Evolutionary conservation across 1,140 invertebrate genomes (phyloP), one percentile per base, ranked within the genome.

Genomic region (Pinna nobilis): DNA sequence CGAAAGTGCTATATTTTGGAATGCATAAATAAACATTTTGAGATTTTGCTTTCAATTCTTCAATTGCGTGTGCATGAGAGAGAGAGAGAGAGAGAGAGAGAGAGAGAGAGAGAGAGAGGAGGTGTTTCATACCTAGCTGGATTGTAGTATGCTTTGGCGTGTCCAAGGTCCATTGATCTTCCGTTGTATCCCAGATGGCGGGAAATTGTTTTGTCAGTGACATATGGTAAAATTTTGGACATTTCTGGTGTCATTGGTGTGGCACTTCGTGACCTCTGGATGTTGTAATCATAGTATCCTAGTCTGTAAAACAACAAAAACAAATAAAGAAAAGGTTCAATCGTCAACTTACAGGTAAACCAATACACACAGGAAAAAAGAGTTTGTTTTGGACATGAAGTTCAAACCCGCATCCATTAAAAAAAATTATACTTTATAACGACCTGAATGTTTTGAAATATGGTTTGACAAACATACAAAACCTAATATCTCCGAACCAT

Each of bases 71-170:
- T n/a, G n/a, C n/a, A n/a, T n/a, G n/a, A n/a, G n/a, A n/a, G n/a
- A n/a, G n/a, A n/a, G n/a, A 11, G n/a, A 30, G 20, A n/a, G 25
- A 47, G 2, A n/a, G 6, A 5, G 3, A 44, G 23, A 37, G 33
- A 1, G 4, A 37, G 35, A 64, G 15, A 23, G 15, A 2, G 32
- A 30, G 11, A 15, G n/a, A 33, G 25, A 53, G 20, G 32, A 53
- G 20, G 18, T 7, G 28, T 23, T 13, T 33, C 6, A 74, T 76
- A 87, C 86, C 82, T 87, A 74, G 85, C 85, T 23, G 85, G 85
- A 74, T 87, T 87, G 71, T 80, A 87, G 75, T 86, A 87, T 37
- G 74, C 77, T 35, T 71, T 82, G 63, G 85, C 84, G 66, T 87
- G 84, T 6, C 84, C 82, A 23, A 85, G 20, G 28, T 86, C 84